A percentile compares a stretch with the other conserved stretches of the same genome.
phyloP scores from a whole-genome alignment of 2,797 vertebrate species.

The Danio kyathit region DNA sequence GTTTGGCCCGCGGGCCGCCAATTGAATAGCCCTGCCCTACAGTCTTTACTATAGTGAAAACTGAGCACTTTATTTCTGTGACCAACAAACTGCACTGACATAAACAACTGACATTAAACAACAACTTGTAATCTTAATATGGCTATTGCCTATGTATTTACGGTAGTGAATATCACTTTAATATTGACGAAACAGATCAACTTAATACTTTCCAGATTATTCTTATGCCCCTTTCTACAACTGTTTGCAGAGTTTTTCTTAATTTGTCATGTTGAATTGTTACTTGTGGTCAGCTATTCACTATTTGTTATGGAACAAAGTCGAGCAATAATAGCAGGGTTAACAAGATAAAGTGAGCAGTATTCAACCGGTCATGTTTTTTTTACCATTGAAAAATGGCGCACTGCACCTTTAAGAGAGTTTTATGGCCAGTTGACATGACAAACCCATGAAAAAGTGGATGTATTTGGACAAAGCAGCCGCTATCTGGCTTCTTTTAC shows the following conservation, averaged over 20 bases:
- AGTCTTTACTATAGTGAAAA: too few species aligned
- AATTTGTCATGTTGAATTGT: not conserved
- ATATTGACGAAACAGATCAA: slow-evolving; percentile 1
- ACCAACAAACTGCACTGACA: too few species aligned
- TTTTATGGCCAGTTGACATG: slow-evolving; percentile 10
- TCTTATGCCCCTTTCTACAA: not conserved
- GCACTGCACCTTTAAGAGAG: slow-evolving; percentile 14
- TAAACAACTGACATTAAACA: not conserved
- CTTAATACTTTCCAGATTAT: not conserved
- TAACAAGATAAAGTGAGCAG: slow-evolving; percentile 4
- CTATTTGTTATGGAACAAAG: not conserved
- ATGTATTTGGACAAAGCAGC: slow-evolving; percentile 20
- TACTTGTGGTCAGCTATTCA: not conserved
- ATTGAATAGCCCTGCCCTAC: too few species aligned
- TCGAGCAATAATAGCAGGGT: not conserved
- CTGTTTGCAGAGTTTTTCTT: not conserved
- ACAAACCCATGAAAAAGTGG: not conserved
- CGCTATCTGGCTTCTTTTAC: not conserved
- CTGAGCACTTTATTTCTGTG: too few species aligned
- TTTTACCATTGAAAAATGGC: not conserved
- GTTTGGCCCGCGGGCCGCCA: too few species aligned
- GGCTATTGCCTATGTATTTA: not conserved
- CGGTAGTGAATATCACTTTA: not conserved
- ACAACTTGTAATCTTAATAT: not conserved
- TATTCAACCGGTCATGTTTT: not conserved